Base-by-base conservation (phyloP, 2,797 vertebrate genomes). In the Pempheris klunzingeri region DNA sequence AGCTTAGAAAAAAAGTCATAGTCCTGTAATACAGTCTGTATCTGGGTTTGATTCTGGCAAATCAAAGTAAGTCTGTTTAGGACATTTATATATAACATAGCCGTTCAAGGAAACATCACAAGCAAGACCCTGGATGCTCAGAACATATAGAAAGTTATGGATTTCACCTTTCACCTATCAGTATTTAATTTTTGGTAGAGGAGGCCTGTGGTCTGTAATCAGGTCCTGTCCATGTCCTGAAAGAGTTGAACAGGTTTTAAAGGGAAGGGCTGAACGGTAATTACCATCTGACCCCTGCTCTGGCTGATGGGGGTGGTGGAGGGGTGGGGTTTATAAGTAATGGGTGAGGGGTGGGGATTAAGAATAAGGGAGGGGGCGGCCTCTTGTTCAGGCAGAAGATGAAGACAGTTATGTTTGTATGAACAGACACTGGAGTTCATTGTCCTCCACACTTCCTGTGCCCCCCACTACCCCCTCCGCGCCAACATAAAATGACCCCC, bases 361-460 rank as follows among this genome's bases (percentile, higher is more conserved):
- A 67, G 79, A 74, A 71, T 49, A 22, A 60, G 50, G 53, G 59
- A 64, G 71, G 70, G 55, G n/a, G 55, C 75, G 84, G 80, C 59
- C 78, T 87, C 83, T 81, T 24, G 22, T 66, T 87, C 80, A 84
- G 70, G 62, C 53, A 70, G 80, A 83, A 89, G 85, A 93, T 90
- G 88, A 88, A 82, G 90, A 88, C 86, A 70, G 81, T 92, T 76
- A 86, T 91, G 82, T 90, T 89, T 91, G 84, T 82, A 89, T 89
- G 88, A 86, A 86, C 80, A 90, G 84, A 94, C 92, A 94, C 89
- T 92, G 86, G 87, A 90, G 82, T 88, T 91, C 91, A 93, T 94
- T 94, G 92, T 94, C 87, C 89, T 83, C 83, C 57, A 76, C 15
- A 78, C 82, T 93, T 93, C 92, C 92, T 91, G 86, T 22, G 4